phyloP scores from a whole-genome alignment of 1,140 invertebrate species.

The Drosophila lacertosa region DNA sequence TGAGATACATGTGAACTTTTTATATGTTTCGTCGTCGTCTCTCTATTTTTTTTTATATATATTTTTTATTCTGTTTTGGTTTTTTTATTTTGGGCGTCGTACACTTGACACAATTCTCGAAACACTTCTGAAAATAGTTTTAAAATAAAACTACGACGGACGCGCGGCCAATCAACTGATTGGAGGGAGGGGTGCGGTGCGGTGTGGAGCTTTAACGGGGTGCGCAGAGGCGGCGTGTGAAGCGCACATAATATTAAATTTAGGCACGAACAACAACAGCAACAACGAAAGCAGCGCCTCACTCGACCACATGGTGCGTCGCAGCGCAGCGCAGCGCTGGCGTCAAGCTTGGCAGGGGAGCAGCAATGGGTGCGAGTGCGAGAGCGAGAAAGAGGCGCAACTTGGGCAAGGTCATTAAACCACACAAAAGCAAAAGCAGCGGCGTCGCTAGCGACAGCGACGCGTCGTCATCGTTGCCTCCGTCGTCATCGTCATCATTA shows the following conservation, averaged over 20 bases:
- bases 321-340: slow-evolving; percentile 35
- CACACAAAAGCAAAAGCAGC: slow-evolving; percentile 58
- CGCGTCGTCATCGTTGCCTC: slow-evolving; percentile 34
- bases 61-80: slow-evolving; percentile 10
- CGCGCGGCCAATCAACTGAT: slow-evolving; percentile 56
- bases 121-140: slow-evolving; percentile 65
- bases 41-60: slow-evolving; percentile 17
- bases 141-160: slow-evolving; percentile 57
- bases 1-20: slow-evolving; percentile 27
- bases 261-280: slow-evolving; percentile 60
- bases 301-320: slow-evolving; percentile 60
- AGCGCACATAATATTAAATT: slow-evolving; percentile 77
- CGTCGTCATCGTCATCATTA: slow-evolving; percentile 25
- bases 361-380: slow-evolving; percentile 40
- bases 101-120: slow-evolving; percentile 76
- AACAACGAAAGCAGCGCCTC: slow-evolving; percentile 18
- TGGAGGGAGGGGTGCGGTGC: neutral
- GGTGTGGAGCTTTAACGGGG: neutral
- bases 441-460: slow-evolving; percentile 28
- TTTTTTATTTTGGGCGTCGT: slow-evolving; percentile 48
- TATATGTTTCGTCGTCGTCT: no score
- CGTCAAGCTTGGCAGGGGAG: slow-evolving; percentile 69
- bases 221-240: slow-evolving; percentile 39
- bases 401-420: slow-evolving; percentile 81
- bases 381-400: slow-evolving; percentile 45